These are phyloP conservation scores for Pegoplata infirma DNA, from an alignment of 2,888 invertebrate genomes.

Conservation along the genomic window DNA sequence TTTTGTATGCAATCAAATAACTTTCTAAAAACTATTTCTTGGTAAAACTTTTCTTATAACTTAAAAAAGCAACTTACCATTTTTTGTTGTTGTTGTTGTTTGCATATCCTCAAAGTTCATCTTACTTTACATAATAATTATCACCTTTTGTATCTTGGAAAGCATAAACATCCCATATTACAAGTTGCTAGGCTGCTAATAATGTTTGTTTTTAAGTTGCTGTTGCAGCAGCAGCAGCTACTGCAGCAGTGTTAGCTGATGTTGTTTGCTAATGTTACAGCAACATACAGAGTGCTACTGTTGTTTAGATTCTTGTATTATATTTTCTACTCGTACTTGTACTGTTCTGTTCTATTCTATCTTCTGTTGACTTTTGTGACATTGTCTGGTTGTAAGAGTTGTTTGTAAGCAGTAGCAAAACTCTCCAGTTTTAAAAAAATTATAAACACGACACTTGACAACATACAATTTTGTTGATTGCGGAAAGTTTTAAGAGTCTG, in stretches of 20 bases:
- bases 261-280: conserved; percentile 14
- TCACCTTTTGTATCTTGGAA: conserved; percentile 71
- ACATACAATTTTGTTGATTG: conserved; percentile 57
- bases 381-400: conserved; percentile 15
- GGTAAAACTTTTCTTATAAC: neutral
- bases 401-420: conserved; percentile 56
- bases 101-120: conserved; percentile 64
- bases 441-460: conserved; percentile 65
- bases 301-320: conserved; percentile 64
- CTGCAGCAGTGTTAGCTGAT: conserved; percentile 7
- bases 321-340: conserved; percentile 66
- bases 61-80: conserved; percentile 37
- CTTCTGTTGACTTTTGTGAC: conserved; percentile 28
- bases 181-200: conserved; percentile 58
- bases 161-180: conserved; percentile 61
- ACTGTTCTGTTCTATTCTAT: conserved; percentile 2
- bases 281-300: conserved; percentile 1
- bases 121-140: conserved; percentile 76
- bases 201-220: conserved; percentile 55
- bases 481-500: conserved; percentile 21
- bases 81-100: too few relatives aligned
- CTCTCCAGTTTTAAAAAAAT: conserved; percentile 55
- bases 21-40: neutral
- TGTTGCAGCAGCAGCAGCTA: conserved; percentile 27
- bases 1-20: too few relatives aligned